Percentiles rank a stretch among this genome's conserved stretches.
Evolutionary conservation across 2,113 vertebrate species (phyloP).

Genomic region (Bubo bubo): DNA sequence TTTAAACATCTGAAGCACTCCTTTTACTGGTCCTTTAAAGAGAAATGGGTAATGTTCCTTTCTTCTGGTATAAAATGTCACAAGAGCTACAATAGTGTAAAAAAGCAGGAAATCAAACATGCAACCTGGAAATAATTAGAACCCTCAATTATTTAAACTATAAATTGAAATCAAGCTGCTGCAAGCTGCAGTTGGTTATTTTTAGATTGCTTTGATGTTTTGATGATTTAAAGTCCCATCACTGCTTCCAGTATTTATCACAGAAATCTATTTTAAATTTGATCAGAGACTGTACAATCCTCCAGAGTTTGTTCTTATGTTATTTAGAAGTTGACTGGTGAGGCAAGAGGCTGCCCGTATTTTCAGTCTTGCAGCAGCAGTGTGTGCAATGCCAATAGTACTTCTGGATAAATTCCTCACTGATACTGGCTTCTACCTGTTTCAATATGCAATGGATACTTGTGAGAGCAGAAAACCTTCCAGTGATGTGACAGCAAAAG

Average conservation of each 20-base stretch:
- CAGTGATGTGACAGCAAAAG: background rate
- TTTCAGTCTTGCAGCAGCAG: background rate
- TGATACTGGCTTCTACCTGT: background rate
- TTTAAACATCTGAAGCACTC: background rate
- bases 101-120: background rate
- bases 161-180: conserved; percentile 5
- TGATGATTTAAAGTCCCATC: conserved; percentile 28
- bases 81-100: background rate
- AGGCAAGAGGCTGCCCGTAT: background rate
- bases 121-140: background rate
- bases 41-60: background rate
- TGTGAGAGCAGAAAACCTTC: background rate
- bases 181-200: conserved; percentile 32
- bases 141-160: background rate
- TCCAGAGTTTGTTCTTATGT: background rate
- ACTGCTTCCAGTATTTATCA: conserved; percentile 22
- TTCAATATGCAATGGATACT: background rate
- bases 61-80: background rate
- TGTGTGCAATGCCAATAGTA: background rate
- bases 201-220: conserved; percentile 37
- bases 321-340: background rate
- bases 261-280: conserved; percentile 30
- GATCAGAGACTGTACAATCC: background rate
- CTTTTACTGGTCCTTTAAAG: background rate
- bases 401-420: background rate